Percentiles rank a stretch among this genome's conserved stretches.
Conservation (phyloP, 2,797 vertebrate genomes). For the Taenioides sp. region DNA sequence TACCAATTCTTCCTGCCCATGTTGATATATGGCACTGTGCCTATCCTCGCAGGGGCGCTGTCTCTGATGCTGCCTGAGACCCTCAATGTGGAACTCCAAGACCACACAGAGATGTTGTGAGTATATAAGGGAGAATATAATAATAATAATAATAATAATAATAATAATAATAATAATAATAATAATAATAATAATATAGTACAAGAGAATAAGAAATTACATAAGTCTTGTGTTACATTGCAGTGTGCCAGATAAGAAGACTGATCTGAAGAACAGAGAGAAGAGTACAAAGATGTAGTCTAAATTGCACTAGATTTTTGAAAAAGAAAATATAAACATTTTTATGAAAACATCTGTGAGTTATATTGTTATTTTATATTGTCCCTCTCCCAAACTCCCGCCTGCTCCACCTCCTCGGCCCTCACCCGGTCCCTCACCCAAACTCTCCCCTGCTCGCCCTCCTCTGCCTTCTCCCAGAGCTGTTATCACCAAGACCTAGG, state of each 20-base stretch:
- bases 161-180: no score
- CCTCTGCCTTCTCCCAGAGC: no score
- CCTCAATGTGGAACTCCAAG: constrained; percentile 71
- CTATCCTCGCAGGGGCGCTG: constrained; percentile 68
- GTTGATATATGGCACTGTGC: constrained; percentile 76
- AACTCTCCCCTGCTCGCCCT: no score
- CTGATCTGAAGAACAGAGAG: constrained; percentile 27
- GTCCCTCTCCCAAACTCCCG: no score
- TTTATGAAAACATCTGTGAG: neutral
- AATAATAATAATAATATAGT: no score
- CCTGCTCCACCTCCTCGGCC: no score
- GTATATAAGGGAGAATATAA: constrained; percentile 15
- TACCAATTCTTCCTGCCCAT: constrained; percentile 80
- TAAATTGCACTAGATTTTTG: neutral
- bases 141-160: no score
- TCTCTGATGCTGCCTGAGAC: constrained; percentile 86
- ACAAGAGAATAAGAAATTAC: neutral
- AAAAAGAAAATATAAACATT: neutral
- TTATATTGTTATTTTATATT: neutral
- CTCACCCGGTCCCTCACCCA: no score
- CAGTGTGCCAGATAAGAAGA: constrained; percentile 47
- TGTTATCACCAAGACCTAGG: no score
- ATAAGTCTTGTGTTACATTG: constrained; percentile 30
- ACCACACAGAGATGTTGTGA: constrained; percentile 63
- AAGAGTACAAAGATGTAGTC: constrained; percentile 58